Conservation (phyloP, 2,113 vertebrate genomes). For the Corythaeola cristata region DNA sequence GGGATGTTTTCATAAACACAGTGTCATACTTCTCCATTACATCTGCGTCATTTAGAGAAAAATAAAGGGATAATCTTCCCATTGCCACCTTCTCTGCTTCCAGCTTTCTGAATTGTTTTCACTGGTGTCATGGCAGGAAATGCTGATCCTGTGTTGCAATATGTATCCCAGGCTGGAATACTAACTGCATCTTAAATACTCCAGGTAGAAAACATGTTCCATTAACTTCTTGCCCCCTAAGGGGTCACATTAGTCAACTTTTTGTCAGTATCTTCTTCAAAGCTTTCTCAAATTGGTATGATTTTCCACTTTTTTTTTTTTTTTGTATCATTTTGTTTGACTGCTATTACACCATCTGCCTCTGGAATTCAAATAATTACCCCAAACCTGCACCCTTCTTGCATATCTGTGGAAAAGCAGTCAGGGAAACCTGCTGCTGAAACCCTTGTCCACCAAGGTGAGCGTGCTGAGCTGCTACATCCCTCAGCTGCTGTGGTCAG, state of each 20-base stretch:
- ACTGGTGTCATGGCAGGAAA: not conserved
- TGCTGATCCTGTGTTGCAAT: not conserved
- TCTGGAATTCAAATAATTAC: not conserved
- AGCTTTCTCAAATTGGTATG: not conserved
- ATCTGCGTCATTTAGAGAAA: not conserved
- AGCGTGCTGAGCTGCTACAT: fast-evolving
- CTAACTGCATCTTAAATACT: not conserved
- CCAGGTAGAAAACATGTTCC: not conserved
- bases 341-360: not conserved
- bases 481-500: not conserved
- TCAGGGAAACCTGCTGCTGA: not conserved
- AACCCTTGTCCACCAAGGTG: fast-evolving
- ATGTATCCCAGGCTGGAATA: not conserved
- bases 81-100: not conserved
- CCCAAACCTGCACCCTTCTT: not conserved
- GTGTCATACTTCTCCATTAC: not conserved
- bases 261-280: not conserved
- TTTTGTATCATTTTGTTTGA: not conserved
- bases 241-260: not conserved
- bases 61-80: not conserved
- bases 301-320: not conserved
- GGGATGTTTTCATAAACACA: not conserved
- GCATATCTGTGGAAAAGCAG: not conserved
- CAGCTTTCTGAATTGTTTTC: not conserved
- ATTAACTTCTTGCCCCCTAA: not conserved